Conservation (phyloP, 2,888 invertebrate species). For the Diaphora mendica region DNA sequence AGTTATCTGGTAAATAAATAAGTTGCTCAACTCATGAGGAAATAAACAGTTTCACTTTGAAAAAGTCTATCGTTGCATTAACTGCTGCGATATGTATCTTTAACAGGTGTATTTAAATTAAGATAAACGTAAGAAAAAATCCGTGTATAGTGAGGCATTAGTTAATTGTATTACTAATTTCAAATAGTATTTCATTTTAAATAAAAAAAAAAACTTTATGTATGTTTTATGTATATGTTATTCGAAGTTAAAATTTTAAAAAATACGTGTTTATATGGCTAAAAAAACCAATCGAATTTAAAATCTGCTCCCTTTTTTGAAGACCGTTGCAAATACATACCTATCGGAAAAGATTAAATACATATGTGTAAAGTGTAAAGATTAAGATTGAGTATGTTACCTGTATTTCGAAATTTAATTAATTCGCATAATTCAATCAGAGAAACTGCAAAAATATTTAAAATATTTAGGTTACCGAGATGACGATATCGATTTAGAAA, state of each 20-base stretch:
- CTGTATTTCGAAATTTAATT: constrained; percentile 5
- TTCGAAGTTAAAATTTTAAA: no score
- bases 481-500: constrained; percentile 34
- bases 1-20: not conserved
- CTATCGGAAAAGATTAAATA: not conserved
- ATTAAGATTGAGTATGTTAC: not conserved
- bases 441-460: not conserved
- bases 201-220: not conserved
- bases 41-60: not conserved
- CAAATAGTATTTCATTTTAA: not conserved
- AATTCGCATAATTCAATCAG: constrained; percentile 1
- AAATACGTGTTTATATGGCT: not conserved
- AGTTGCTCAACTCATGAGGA: not conserved
- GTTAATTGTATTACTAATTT: not conserved
- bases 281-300: not conserved
- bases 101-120: not conserved
- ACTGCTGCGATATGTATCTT: not conserved
- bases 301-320: not conserved
- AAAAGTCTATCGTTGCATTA: not conserved
- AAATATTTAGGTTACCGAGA: constrained; percentile 17
- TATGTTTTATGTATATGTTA: no score
- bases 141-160: not conserved
- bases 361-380: not conserved
- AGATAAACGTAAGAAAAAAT: not conserved
- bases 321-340: not conserved